Evolutionary conservation across 2,888 invertebrate species (phyloP).

Genomic region (Odiellus spinosus): DNA sequence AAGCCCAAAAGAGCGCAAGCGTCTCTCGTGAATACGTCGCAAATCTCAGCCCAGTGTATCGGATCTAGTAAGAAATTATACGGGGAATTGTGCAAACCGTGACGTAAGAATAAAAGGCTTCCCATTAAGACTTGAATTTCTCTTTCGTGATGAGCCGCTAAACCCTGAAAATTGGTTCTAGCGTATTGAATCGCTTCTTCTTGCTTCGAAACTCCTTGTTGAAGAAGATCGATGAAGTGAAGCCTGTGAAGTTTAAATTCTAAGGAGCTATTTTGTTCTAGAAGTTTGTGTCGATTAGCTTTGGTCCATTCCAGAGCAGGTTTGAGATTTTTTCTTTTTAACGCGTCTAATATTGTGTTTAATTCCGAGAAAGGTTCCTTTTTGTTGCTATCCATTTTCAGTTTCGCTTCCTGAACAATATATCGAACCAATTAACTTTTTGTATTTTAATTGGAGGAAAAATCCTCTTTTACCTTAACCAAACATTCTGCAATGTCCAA

Average conservation of each 20-base stretch:
- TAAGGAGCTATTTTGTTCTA: constrained; percentile 43
- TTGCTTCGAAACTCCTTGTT: constrained; percentile 49
- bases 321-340: constrained; percentile 60
- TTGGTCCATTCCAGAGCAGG: constrained; percentile 56
- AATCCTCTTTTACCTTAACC: constrained; percentile 36
- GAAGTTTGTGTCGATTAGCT: constrained; percentile 52
- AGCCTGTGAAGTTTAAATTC: constrained; percentile 68
- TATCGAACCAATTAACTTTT: constrained; percentile 5
- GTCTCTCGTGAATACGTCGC: constrained; percentile 78
- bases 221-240: constrained; percentile 56
- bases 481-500: constrained; percentile 77
- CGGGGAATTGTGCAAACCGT: constrained; percentile 61
- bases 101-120: constrained; percentile 57
- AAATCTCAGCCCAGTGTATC: constrained; percentile 66
- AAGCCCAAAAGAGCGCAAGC: constrained; percentile 79
- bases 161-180: constrained; percentile 61
- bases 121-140: constrained; percentile 77
- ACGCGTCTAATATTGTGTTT: constrained; percentile 71
- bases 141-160: constrained; percentile 57
- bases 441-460: no score
- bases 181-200: constrained; percentile 75
- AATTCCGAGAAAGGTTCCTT: constrained; percentile 65
- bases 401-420: constrained; percentile 46
- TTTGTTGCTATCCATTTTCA: constrained; percentile 44
- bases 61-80: constrained; percentile 57